Evolutionary conservation across 2,113 vertebrate species (phyloP), one percentile per base, ranked within the genome.

Genomic region (Gadus macrocephalus): DNA sequence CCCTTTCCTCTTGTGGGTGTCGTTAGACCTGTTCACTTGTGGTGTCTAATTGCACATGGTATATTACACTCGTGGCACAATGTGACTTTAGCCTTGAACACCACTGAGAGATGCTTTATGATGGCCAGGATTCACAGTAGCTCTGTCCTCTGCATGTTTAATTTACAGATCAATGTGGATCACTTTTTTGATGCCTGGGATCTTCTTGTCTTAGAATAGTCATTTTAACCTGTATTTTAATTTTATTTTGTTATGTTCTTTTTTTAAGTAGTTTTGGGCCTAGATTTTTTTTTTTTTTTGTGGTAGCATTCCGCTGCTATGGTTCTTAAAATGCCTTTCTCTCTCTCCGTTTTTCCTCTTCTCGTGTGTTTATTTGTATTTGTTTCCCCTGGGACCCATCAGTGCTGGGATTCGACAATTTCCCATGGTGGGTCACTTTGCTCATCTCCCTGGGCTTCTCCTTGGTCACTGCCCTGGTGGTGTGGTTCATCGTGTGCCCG

Each of bases 401-500:
- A 99, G 97, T 96, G 93, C 92, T 97, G 89, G 95, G 94, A 91
- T 95, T 96, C 90, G 92, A 94, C 91, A 92, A 92, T 84, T 72
- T 97, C 79, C 94, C 94, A 73, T 92, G 95, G 90, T 98, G 96
- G 96, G 94, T 92, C 74, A 90, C 89, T 79, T 86, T 97, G 75
- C 92, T 98, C 76, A 94, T 96, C 88, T 96, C 96, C 19, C 81
- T 93, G 78, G 95, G 90, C 84, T 94, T 88, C 72, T 92, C 92
- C 70, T 78, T 94, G 84, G 73, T 95, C 82, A 95, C 92, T 17
- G 96, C 91, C 82, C 66, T 96, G 53, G 1, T 96, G 83, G 95
- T 99, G 84, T 99, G 96, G 97, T 97, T 98, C 83, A 80, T 94
- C 85, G 93, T 99, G 58, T 99, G 97, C 87, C 97, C 97, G 1